Percentiles rank a stretch among this genome's conserved stretches.
Evolutionary conservation across 2,888 invertebrate species (phyloP).

Genomic region (Melangyna quadrimaculata): DNA sequence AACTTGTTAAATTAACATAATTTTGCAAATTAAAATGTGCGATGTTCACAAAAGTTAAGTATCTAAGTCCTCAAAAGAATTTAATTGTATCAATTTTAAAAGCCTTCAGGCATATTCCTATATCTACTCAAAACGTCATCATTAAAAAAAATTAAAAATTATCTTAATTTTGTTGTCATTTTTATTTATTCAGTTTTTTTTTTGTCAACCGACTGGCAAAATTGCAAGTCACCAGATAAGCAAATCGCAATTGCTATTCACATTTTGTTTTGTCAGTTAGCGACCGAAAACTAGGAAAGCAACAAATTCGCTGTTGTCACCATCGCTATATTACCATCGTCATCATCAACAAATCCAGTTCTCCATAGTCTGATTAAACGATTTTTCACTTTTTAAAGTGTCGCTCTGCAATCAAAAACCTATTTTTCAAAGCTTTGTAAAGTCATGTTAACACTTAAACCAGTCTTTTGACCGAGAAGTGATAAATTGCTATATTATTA

Average conservation of each 20-base stretch:
- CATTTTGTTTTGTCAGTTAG: slow-evolving; percentile 14
- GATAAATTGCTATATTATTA: slow-evolving; percentile 45
- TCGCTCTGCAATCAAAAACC: slow-evolving; percentile 50
- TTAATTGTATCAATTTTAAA: too few species aligned
- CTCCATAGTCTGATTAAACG: slow-evolving; percentile 34
- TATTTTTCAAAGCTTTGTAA: slow-evolving; percentile 46
- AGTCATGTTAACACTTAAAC: slow-evolving; percentile 52
- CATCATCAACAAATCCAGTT: slow-evolving; percentile 41
- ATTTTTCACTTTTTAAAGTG: slow-evolving; percentile 67
- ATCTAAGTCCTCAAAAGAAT: too few species aligned
- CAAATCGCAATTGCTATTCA: slow-evolving; percentile 10
- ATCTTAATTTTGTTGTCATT: slow-evolving; percentile 29
- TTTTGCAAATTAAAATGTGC: too few species aligned
- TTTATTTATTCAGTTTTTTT: neutral
- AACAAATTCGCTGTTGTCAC: neutral
- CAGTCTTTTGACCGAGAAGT: slow-evolving; percentile 22
- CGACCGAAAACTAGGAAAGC: slow-evolving; percentile 8
- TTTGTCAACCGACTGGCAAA: neutral
- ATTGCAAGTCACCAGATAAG: slow-evolving; percentile 11
- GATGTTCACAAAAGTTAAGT: too few species aligned
- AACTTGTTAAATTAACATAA: too few species aligned
- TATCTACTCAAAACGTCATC: too few species aligned
- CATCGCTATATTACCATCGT: neutral
- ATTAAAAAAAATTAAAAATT: slow-evolving; percentile 2
- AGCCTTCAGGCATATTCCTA: too few species aligned